A percentile compares a stretch with the other conserved stretches of the same genome.
phyloP scores from a whole-genome alignment of 2,888 invertebrate genomes.

The Linnaemya vulpina region DNA sequence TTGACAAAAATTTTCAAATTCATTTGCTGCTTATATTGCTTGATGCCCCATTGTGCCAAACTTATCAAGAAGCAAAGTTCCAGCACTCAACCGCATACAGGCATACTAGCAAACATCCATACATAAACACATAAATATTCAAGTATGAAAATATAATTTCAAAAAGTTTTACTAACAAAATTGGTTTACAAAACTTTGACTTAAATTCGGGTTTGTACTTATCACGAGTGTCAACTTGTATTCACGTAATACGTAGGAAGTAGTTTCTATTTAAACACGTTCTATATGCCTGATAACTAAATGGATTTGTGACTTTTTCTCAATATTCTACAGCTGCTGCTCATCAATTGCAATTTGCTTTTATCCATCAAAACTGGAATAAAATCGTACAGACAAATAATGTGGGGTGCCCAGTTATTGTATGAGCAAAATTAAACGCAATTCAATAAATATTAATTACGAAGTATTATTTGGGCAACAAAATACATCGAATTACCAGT shows the following conservation, averaged over 20 bases:
- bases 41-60: not conserved
- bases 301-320: constrained; percentile 34
- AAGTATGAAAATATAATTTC: not conserved
- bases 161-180: not conserved
- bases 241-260: not conserved
- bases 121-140: too few species aligned
- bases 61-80: constrained; percentile 19
- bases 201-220: not conserved
- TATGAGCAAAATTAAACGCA: not conserved
- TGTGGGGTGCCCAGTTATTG: not conserved
- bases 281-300: constrained; percentile 27
- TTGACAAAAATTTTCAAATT: too few species aligned
- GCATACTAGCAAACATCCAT: not conserved
- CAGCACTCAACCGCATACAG: not conserved
- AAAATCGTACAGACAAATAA: constrained; percentile 10
- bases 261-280: constrained; percentile 27
- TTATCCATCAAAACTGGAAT: not conserved
- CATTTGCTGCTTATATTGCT: too few species aligned
- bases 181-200: not conserved
- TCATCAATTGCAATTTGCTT: not conserved
- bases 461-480: constrained; percentile 18
- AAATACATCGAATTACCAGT: constrained; percentile 17
- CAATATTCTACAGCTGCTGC: not conserved
- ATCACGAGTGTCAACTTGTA: not conserved
- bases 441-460: constrained; percentile 20